These are phyloP conservation scores for Bombyx huttoni DNA, from an alignment of 2,888 invertebrate genomes.

Conservation along the genomic window DNA sequence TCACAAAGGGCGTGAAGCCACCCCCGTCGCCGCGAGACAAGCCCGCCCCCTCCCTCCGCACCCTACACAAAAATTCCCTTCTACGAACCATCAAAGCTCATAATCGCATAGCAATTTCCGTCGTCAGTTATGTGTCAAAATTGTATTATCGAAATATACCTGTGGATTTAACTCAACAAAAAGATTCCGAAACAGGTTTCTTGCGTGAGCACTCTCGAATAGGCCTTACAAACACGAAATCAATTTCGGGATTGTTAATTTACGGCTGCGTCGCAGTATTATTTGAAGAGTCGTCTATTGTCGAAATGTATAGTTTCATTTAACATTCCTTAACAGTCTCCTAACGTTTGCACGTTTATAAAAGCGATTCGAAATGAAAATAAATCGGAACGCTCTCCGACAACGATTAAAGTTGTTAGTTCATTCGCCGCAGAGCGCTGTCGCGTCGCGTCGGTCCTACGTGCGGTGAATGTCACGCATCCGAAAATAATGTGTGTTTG, in stretches of 20 bases:
- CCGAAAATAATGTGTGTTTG: conserved; percentile 53
- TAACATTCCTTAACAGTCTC: conserved; percentile 23
- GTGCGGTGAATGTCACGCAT: conserved; percentile 55
- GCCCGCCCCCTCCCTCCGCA: conserved; percentile 15
- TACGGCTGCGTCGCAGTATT: conserved; percentile 15
- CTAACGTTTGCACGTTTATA: conserved; percentile 16
- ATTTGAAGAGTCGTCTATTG: conserved; percentile 20
- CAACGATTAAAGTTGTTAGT: conserved; percentile 32
- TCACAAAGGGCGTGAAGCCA: conserved; percentile 44
- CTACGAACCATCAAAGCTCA: conserved; percentile 19
- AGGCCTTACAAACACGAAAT: conserved; percentile 29
- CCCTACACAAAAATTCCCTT: not conserved
- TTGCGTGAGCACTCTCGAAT: conserved; percentile 26
- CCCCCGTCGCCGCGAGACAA: conserved; percentile 31
- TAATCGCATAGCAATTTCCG: conserved; percentile 17
- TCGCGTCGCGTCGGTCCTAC: conserved; percentile 18
- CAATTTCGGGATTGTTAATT: conserved; percentile 23
- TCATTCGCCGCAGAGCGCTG: conserved; percentile 32
- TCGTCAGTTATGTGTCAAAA: conserved; percentile 23
- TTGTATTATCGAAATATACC: conserved; percentile 41
- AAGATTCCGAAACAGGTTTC: conserved; percentile 39
- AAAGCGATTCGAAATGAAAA: conserved; percentile 21
- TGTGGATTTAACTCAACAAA: conserved; percentile 39
- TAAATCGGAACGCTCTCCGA: conserved; percentile 17
- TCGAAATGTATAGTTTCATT: conserved; percentile 25